Evolutionary conservation across 2,113 vertebrate genomes (phyloP).

Genomic region (Dunckerocampus dactyliophorus): DNA sequence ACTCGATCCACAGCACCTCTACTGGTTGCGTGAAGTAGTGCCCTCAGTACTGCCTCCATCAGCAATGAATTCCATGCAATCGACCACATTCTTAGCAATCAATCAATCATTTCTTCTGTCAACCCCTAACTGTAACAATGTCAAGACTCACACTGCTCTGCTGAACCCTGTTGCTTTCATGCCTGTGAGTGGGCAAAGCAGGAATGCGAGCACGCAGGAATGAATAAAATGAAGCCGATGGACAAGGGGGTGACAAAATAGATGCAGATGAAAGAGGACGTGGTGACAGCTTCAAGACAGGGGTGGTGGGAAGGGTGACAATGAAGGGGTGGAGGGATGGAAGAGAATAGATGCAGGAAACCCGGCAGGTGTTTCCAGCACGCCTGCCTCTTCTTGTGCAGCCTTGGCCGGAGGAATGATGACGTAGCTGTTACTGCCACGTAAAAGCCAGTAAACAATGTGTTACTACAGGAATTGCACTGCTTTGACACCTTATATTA

Average conservation of each 20-base stretch:
- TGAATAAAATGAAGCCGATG: constrained; percentile 21
- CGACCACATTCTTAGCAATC: neutral
- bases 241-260: constrained; percentile 32
- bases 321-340: constrained; percentile 34
- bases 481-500: neutral
- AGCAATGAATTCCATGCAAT: neutral
- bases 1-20: no score
- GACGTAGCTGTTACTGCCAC: constrained; percentile 28
- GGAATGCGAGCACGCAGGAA: constrained; percentile 33
- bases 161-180: constrained; percentile 31
- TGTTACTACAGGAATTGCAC: constrained; percentile 8
- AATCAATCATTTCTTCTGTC: neutral
- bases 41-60: neutral
- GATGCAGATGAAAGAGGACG: constrained; percentile 59
- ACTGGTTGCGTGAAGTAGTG: neutral
- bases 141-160: constrained; percentile 22
- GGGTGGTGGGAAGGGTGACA: constrained; percentile 17
- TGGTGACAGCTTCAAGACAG: constrained; percentile 56
- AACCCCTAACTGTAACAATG: neutral
- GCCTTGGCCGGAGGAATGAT: constrained; percentile 34
- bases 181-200: constrained; percentile 36
- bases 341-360: constrained; percentile 52
- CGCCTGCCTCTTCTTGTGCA: constrained; percentile 40
- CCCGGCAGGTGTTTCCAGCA: constrained; percentile 60
- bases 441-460: constrained; percentile 23